Base-by-base conservation (phyloP, 2,797 vertebrate species). In the Melanotaenia maccullochi region DNA sequence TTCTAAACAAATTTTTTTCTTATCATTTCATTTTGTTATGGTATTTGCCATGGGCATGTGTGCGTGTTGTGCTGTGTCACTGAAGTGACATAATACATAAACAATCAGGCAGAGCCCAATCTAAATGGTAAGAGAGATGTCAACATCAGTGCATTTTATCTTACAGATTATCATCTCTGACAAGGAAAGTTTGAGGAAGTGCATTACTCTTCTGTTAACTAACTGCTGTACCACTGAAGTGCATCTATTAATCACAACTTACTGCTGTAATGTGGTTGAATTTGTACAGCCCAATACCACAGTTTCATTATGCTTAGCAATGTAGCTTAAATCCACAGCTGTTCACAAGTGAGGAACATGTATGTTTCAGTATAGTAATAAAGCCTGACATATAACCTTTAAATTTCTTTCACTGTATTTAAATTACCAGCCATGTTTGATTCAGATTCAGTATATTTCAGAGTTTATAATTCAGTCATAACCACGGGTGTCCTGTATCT, bases 1-100 rank as follows among this genome's bases (percentile, higher is more conserved):
- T 78, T 80, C 82, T 44, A 60, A 66, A 22, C 58, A 35, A 68
- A 14, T 63, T 64, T 72, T 63, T 68, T 52, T 68, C 68, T 75
- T 65, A 56, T 69, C 69, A 61, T 65, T 65, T 73, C 1, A 28
- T 80, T 77, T 80, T 40, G 63, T 73, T 40, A 20, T 25, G 54
- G 67, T 78, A 76, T 80, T 69, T 38, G 63, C 79, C 9, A 5
- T 16, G 57, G 74, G 73, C 66, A 9, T 12, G 57, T 42, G 60
- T 67, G 73, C 55, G 2, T 47, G 25, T 8, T 47, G 22, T 18
- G 55, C 30, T 11, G 12, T 13, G 70, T 56, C 79, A 67, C 73
- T 24, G 57, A 77, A 4, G 52, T 64, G 36, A 42, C 51, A n/a
- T 30, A 38, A 40, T 14, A 40, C 67, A 77, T 72, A 68, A 79